Conservation (phyloP, 2,797 vertebrate genomes). For the Apogon hyalosoma region DNA sequence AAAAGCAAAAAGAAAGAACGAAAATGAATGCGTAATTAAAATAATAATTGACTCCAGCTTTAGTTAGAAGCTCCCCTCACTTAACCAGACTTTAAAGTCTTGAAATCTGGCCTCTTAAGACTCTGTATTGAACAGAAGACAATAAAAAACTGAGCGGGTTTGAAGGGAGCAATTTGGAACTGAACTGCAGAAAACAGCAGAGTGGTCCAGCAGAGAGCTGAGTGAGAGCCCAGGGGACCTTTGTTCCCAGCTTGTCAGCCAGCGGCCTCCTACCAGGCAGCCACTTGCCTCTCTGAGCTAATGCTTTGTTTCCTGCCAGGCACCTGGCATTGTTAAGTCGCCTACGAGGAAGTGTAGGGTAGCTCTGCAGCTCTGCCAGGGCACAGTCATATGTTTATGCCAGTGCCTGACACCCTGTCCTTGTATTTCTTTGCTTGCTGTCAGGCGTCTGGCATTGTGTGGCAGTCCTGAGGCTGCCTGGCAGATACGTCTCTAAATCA, state of each 20-base stretch:
- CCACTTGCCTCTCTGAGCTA: constrained; percentile 20
- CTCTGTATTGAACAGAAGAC: not conserved
- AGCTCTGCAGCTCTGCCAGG: constrained; percentile 12
- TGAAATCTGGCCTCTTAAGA: not conserved
- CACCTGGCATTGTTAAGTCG: constrained; percentile 18
- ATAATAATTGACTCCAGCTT: too few relatives aligned
- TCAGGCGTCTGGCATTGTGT: constrained; percentile 17
- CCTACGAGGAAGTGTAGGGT: constrained; percentile 15
- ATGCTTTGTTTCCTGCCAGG: constrained; percentile 15
- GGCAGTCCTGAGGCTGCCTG: constrained; percentile 6
- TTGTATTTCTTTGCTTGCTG: constrained; percentile 20
- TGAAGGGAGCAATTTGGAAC: constrained; percentile 7
- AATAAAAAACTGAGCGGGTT: not conserved
- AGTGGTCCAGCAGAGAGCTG: not conserved
- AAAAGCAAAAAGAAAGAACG: too few relatives aligned
- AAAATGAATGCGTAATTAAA: too few relatives aligned
- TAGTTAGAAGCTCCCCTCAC: too few relatives aligned
- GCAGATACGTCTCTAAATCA: constrained; percentile 8
- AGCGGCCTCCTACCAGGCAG: constrained; percentile 14
- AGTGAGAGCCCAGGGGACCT: constrained; percentile 20
- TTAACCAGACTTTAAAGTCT: not conserved
- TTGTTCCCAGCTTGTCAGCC: constrained; percentile 22
- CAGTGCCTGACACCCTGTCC: constrained; percentile 14
- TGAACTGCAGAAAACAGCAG: constrained; percentile 10
- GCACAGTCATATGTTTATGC: constrained; percentile 3